These are phyloP conservation scores for Drosophila kepulauana DNA, from an alignment of 1,140 invertebrate genomes.

Conservation along the genomic window DNA sequence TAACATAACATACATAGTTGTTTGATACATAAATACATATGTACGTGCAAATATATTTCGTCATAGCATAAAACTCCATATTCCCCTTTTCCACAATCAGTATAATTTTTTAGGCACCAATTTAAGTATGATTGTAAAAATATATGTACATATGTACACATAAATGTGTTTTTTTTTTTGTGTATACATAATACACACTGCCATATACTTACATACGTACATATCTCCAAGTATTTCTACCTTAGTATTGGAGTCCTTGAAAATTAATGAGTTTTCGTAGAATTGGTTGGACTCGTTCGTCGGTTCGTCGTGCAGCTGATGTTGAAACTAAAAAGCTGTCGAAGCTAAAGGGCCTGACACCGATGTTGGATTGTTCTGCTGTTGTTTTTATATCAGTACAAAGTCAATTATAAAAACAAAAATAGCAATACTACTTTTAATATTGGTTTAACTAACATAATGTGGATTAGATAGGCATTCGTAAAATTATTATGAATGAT, in stretches of 20 bases:
- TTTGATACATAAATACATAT: background rate
- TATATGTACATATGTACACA: conserved; percentile 12
- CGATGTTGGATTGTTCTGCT: conserved; percentile 23
- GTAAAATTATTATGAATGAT: too few relatives aligned
- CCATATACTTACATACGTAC: background rate
- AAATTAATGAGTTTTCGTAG: conserved; percentile 74
- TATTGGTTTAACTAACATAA: too few relatives aligned
- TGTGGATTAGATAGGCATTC: too few relatives aligned
- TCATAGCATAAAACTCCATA: background rate
- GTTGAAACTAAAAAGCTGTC: background rate
- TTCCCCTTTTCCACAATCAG: conserved; percentile 23
- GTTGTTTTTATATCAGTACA: conserved; percentile 2
- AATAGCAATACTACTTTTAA: too few relatives aligned
- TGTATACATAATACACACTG: background rate
- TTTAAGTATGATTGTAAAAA: background rate
- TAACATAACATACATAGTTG: too few relatives aligned
- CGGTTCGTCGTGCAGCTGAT: conserved; percentile 29
- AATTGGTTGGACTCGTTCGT: conserved; percentile 49
- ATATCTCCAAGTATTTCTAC: conserved; percentile 24
- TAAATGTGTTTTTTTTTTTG: conserved; percentile 12
- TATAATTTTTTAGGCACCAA: conserved; percentile 5
- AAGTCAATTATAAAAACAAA: too few relatives aligned
- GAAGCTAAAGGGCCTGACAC: conserved; percentile 1
- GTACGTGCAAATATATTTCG: background rate
- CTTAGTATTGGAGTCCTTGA: conserved; percentile 58